These are phyloP conservation scores for Smutsia temminckii DNA, from an alignment of 2,797 vertebrate genomes.

Conservation along the genomic window DNA sequence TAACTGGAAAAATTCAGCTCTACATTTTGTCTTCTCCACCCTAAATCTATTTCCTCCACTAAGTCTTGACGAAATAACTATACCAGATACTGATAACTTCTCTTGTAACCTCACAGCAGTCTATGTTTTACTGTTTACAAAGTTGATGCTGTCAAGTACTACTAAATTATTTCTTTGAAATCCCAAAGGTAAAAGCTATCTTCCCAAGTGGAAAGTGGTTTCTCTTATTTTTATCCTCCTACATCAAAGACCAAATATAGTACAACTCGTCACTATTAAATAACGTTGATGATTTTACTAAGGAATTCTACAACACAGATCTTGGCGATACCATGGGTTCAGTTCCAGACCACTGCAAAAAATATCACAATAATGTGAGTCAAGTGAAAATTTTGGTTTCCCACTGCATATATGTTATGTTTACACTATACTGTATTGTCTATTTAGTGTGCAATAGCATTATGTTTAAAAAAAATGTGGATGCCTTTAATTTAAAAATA, in stretches of 20 bases:
- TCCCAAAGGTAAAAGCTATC: neutral
- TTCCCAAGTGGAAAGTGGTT: neutral
- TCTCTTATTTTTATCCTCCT: neutral
- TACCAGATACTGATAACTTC: neutral
- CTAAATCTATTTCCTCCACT: neutral
- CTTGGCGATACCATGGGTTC: no score
- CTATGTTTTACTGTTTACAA: constrained; percentile 10
- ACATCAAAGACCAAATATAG: neutral
- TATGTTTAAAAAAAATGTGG: no score
- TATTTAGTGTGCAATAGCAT: no score
- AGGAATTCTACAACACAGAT: neutral
- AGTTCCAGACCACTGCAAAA: no score
- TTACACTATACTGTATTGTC: no score
- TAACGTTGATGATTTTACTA: neutral
- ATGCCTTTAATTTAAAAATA: no score
- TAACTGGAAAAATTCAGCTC: constrained; percentile 9
- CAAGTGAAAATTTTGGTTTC: no score
- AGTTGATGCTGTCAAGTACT: neutral
- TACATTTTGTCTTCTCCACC: neutral
- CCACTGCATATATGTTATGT: no score
- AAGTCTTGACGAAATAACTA: neutral
- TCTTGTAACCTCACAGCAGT: neutral
- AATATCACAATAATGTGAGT: no score
- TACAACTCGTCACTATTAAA: neutral
- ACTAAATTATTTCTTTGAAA: constrained; percentile 21